These are phyloP conservation scores for Drosophila takahashii DNA, from an alignment of 1,140 invertebrate species.

Conservation along the genomic window DNA sequence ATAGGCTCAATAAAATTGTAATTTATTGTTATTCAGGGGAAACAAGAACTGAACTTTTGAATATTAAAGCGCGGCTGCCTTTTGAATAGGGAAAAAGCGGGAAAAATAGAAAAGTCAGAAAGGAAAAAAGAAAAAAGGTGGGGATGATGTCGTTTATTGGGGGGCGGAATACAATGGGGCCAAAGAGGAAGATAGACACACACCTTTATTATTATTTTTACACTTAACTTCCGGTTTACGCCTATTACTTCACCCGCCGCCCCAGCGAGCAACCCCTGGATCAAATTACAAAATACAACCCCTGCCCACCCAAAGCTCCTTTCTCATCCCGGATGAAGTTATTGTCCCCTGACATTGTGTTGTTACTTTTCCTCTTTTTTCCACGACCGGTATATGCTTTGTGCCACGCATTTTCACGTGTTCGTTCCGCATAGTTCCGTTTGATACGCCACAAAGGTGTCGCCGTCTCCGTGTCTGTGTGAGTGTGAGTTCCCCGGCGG, in stretches of 20 bases:
- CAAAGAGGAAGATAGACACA: slow-evolving; percentile 17
- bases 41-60: slow-evolving; percentile 5
- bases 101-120: slow-evolving; percentile 13
- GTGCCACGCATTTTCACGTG: slow-evolving; percentile 74
- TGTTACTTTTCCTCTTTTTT: slow-evolving; percentile 33
- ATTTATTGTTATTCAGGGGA: slow-evolving; percentile 7
- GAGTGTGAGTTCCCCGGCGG: slow-evolving; percentile 22
- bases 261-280: slow-evolving; percentile 35
- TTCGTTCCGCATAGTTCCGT: slow-evolving; percentile 82
- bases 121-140: neutral
- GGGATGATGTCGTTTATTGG: slow-evolving; percentile 6
- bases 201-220: slow-evolving; percentile 83
- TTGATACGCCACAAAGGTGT: slow-evolving; percentile 80
- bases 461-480: slow-evolving; percentile 50
- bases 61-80: slow-evolving; percentile 26
- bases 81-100: slow-evolving; percentile 3
- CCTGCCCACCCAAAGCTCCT: slow-evolving; percentile 12
- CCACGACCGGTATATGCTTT: slow-evolving; percentile 26
- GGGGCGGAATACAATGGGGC: slow-evolving; percentile 35
- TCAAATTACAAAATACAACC: slow-evolving; percentile 76
- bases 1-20: neutral
- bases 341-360: slow-evolving; percentile 77
- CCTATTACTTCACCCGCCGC: slow-evolving; percentile 62
- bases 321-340: slow-evolving; percentile 69
- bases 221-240: slow-evolving; percentile 83